phyloP scores from a whole-genome alignment of 2,113 vertebrate genomes.

The Catharus fuscescens region DNA sequence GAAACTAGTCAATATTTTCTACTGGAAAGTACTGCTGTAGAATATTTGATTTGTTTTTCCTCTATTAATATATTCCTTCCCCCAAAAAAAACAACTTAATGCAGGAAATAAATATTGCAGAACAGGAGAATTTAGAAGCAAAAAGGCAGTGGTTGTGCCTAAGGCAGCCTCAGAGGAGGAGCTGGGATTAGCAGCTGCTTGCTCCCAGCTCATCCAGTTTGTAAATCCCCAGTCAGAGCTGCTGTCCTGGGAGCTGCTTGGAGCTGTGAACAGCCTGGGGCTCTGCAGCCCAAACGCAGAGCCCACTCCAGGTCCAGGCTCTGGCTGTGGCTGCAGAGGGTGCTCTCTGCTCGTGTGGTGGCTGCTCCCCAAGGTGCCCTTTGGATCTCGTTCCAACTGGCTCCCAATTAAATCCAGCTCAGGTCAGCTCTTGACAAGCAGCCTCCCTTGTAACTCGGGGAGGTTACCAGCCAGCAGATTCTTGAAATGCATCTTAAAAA shows the following conservation, averaged over 20 bases:
- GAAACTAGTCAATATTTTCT: not conserved
- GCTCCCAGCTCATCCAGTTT: not conserved
- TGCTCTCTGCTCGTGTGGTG: not conserved
- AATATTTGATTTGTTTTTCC: not conserved
- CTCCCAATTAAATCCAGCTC: constrained; percentile 41
- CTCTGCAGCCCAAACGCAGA: not conserved
- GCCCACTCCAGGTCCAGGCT: not conserved
- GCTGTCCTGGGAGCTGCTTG: not conserved
- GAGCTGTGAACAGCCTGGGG: not conserved
- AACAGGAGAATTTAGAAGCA: not conserved
- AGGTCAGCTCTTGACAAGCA: constrained; percentile 56
- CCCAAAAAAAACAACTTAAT: not conserved
- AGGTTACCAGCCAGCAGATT: constrained; percentile 29
- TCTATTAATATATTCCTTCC: not conserved
- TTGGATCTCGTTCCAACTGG: not conserved
- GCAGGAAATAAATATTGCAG: not conserved
- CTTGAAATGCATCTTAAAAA: constrained; percentile 26
- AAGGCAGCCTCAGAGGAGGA: not conserved
- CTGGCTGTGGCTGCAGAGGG: not conserved
- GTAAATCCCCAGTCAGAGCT: not conserved
- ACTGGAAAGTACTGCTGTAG: not conserved
- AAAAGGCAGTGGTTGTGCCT: not conserved
- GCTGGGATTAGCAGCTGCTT: not conserved
- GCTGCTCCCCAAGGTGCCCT: constrained; percentile 12
- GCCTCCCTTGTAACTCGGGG: not conserved